Percentiles rank a stretch among this genome's conserved stretches.
Conservation (phyloP, 1,140 invertebrate species). For the Zaprionus capensis region DNA sequence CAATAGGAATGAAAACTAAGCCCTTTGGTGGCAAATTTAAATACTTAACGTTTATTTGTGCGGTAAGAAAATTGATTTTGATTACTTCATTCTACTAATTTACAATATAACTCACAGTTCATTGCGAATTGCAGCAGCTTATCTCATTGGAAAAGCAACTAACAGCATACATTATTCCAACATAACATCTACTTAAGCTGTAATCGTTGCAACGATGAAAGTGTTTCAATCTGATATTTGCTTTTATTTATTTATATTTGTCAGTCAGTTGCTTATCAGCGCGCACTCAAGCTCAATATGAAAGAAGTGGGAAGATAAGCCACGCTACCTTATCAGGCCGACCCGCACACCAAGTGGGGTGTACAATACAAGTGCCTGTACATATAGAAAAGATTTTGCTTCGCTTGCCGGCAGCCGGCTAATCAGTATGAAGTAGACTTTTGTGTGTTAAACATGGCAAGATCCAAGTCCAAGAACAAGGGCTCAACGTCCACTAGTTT, state of each 20-base stretch:
- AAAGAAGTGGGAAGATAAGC: conserved; percentile 46
- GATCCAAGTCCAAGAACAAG: conserved; percentile 62
- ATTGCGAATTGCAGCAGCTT: not conserved
- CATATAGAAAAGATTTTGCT: conserved; percentile 14
- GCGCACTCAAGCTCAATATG: conserved; percentile 1
- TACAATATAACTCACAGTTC: too few relatives aligned
- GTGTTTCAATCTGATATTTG: conserved; percentile 50
- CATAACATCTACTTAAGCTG: not conserved
- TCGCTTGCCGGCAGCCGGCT: conserved; percentile 31
- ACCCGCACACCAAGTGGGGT: conserved; percentile 23
- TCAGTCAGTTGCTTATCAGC: conserved; percentile 41
- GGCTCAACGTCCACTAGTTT: conserved; percentile 65
- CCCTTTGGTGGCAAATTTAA: conserved; percentile 91
- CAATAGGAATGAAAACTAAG: conserved; percentile 28
- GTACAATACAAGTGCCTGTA: not conserved
- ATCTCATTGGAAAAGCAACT: not conserved
- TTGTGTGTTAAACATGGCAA: conserved; percentile 64
- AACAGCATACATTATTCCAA: not conserved
- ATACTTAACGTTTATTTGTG: conserved; percentile 93
- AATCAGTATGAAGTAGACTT: conserved; percentile 63
- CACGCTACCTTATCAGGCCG: conserved; percentile 46
- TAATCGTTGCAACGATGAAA: conserved; percentile 17
- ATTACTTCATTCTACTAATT: not conserved
- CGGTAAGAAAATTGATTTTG: conserved; percentile 85
- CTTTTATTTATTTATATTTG: conserved; percentile 9